phyloP scores from a whole-genome alignment of 2,797 vertebrate species.

The Ambastaia sidthimunki region DNA sequence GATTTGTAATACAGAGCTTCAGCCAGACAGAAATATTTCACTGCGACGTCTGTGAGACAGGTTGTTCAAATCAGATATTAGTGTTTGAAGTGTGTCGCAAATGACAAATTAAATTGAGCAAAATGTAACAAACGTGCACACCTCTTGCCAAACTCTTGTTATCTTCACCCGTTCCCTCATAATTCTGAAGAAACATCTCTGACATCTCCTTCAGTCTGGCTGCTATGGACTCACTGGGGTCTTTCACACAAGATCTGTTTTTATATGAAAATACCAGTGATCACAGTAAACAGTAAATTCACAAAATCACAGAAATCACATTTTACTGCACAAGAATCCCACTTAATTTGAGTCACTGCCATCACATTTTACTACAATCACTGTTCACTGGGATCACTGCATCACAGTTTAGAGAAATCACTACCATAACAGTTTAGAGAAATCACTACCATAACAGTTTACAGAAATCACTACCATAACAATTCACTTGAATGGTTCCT shows the following conservation, averaged over 20 bases:
- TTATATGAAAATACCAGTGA: background rate
- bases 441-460: background rate
- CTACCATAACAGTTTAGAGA: too few relatives aligned
- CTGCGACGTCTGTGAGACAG: conserved; percentile 80
- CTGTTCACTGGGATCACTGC: background rate
- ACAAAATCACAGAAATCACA: background rate
- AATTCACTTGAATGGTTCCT: background rate
- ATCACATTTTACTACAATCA: background rate
- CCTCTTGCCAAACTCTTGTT: conserved; percentile 81
- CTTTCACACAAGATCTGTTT: conserved; percentile 85
- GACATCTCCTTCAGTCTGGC: conserved; percentile 88
- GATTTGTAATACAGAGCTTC: conserved; percentile 93
- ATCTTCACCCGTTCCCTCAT: conserved; percentile 72
- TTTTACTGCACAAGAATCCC: background rate
- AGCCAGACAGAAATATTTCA: conserved; percentile 87
- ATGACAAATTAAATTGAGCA: background rate
- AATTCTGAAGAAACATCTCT: conserved; percentile 82
- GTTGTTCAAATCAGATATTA: background rate
- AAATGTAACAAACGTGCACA: conserved; percentile 53
- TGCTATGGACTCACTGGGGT: conserved; percentile 86
- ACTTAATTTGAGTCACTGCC: background rate
- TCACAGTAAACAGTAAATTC: background rate
- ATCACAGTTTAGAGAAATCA: background rate
- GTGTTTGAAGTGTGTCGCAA: background rate
- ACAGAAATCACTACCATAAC: too few relatives aligned